Evolutionary conservation across 1,140 invertebrate genomes (phyloP), one percentile per base, ranked within the genome.

Genomic region (Anthonomus grandis): DNA sequence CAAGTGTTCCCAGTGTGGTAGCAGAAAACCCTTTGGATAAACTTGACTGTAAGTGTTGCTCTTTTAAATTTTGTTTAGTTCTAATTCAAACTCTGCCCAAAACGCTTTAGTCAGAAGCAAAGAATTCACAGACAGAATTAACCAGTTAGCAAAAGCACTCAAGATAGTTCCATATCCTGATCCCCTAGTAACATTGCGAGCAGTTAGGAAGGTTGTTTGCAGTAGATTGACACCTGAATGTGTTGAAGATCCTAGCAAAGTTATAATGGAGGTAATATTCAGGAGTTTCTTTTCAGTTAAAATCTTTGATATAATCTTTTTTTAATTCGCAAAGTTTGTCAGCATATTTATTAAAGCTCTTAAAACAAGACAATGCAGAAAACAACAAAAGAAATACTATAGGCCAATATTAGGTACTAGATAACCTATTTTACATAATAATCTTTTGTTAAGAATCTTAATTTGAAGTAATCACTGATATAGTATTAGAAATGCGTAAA

Each of bases 21-120:
- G 86, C 88, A 19, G 78, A 81, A 41, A 94, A 94, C 79, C 88
- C 90, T 38, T 71, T 94, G 31, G 90, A 93, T 70, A 87, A 85
- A 72, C 75, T 94, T 38, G 84, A 94, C 70, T 93, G 90, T 92
- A 81, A 85, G 87, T 84, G 23, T 38, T 5, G 13, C 5, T 39
- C 10, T 15, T 39, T 39, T 39, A 6, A 39, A 4, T 10, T n/a
- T 45, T n/a, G 19, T 49, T 25, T 6, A 2, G 39, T 23, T n/a
- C n/a, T 59, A 13, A 54, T 25, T 22, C 23, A 23, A 45, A 21
- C 19, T 22, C 34, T 8, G 5, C 18, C 18, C 2, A 15, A 22
- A 21, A 66, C n/a, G n/a, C 83, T 83, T 57, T 70, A 95, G 91
- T 95, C 78, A 78, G 86, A 51, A 86, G 86, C 75, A 79, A 82